Evolutionary conservation across 2,797 vertebrate genomes (phyloP), one percentile per base, ranked within the genome.

Genomic region (Pteropus rufus): DNA sequence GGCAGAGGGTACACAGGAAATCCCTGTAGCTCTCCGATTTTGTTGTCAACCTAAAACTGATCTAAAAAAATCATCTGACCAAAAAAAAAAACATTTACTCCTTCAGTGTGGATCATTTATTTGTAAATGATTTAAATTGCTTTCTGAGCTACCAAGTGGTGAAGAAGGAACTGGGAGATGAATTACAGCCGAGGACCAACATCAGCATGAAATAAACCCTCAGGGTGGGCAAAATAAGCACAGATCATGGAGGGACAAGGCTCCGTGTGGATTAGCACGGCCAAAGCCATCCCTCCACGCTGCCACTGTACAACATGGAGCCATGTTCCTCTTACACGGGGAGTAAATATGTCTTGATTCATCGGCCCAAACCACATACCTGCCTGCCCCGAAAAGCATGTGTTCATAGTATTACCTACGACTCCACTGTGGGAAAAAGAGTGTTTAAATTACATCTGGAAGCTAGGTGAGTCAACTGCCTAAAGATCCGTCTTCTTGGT

Each of bases 401-500:
- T 0, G 34, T 85, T 95, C 85, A 83, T 93, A 95, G 76, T 44
- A 94, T 94, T 94, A 96, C 93, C 97, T 89, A 70, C 91, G 86
- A 70, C 87, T 94, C 72, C 72, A 72, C 87, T 97, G 95, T 97
- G 98, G 95, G 98, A 97, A 98, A 98, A 98, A 92, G 79, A 91
- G 92, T 94, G 86, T 95, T 96, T 97, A 84, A 97, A 84, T 97
- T 97, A 97, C 96, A 97, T 84, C 91, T 96, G 96, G 96, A 97
- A 97, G 94, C 93, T 94, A 88, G 54, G 90, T 97, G 98, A 98
- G 96, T 98, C 98, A 98, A 97, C 81, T 81, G 69, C 97, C 95
- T 97, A 95, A 95, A 98, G 98, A 97, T 91, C 97, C 87, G 70
- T 64, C 75, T 84, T 98, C 76, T 93, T 97, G 97, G 97, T 97